Evolutionary conservation across 2,888 invertebrate genomes (phyloP).

Genomic region (Germaria angustata): DNA sequence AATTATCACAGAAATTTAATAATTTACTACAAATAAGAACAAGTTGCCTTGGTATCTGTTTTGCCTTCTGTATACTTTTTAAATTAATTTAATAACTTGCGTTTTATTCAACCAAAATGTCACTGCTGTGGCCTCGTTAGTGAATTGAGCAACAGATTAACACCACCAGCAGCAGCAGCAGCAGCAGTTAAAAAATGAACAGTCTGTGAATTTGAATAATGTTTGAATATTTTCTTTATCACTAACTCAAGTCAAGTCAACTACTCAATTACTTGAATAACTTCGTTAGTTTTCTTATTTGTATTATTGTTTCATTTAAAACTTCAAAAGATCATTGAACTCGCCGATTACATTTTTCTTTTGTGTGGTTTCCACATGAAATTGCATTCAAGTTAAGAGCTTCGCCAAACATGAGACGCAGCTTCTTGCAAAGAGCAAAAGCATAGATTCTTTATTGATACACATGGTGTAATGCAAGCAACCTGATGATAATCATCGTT

Average conservation of each 20-base stretch:
- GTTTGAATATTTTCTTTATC: conserved; percentile 61
- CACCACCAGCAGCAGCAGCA: neutral
- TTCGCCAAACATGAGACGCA: conserved; percentile 21
- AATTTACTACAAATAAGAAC: conserved; percentile 24
- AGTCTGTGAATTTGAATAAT: conserved; percentile 66
- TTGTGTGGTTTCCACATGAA: conserved; percentile 31
- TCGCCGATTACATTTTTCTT: conserved; percentile 33
- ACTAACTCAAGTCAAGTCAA: conserved; percentile 45
- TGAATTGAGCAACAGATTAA: conserved; percentile 59
- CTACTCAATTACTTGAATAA: conserved; percentile 58
- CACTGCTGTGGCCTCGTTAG: conserved; percentile 33
- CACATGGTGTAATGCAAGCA: neutral
- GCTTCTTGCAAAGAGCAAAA: neutral
- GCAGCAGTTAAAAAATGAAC: conserved; percentile 1
- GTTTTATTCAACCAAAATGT: conserved; percentile 20
- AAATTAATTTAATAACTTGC: conserved; percentile 62
- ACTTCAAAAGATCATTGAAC: conserved; percentile 43
- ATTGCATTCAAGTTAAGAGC: neutral
- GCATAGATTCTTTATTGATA: neutral
- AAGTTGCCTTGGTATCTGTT: conserved; percentile 10
- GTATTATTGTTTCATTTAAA: neutral
- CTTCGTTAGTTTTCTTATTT: conserved; percentile 7
- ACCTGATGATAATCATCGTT: conserved; percentile 1
- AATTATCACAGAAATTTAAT: conserved; percentile 47
- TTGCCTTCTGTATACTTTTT: conserved; percentile 15